Evolutionary conservation across 2,797 vertebrate species (phyloP).

Genomic region (Ataeniobius toweri): DNA sequence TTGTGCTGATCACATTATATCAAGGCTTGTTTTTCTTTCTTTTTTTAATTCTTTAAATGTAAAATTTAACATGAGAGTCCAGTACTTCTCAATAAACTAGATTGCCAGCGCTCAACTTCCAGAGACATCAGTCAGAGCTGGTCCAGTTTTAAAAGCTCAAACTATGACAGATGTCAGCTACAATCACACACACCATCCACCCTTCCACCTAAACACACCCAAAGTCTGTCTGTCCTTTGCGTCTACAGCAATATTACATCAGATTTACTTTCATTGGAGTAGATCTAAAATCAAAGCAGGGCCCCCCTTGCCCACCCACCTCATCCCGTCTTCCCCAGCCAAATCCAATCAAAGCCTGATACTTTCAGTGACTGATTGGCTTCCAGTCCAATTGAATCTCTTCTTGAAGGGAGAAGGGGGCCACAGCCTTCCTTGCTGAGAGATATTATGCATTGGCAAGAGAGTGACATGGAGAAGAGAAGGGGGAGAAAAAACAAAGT

Average conservation of each 20-base stretch:
- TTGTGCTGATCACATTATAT: constrained; percentile 38
- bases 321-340: constrained; percentile 55
- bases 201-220: constrained; percentile 24
- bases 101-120: constrained; percentile 35
- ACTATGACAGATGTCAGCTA: constrained; percentile 63
- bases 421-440: constrained; percentile 49
- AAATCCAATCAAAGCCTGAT: constrained; percentile 79
- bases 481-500: constrained; percentile 26
- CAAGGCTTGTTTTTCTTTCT: background rate
- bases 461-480: constrained; percentile 11
- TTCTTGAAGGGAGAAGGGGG: constrained; percentile 31
- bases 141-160: constrained; percentile 64
- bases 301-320: constrained; percentile 19
- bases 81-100: constrained; percentile 47
- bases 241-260: constrained; percentile 73
- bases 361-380: constrained; percentile 72
- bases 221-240: constrained; percentile 17
- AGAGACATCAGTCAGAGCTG: constrained; percentile 60
- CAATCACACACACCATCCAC: constrained; percentile 58
- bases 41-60: constrained; percentile 33
- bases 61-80: constrained; percentile 38
- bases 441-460: constrained; percentile 66
- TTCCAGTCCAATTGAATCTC: constrained; percentile 78
- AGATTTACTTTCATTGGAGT: constrained; percentile 72
- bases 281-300: constrained; percentile 67